A percentile compares a stretch with the other conserved stretches of the same genome.
Evolutionary conservation across 2,797 vertebrate genomes (phyloP).

Genomic region (Coracias cyanogaster): DNA sequence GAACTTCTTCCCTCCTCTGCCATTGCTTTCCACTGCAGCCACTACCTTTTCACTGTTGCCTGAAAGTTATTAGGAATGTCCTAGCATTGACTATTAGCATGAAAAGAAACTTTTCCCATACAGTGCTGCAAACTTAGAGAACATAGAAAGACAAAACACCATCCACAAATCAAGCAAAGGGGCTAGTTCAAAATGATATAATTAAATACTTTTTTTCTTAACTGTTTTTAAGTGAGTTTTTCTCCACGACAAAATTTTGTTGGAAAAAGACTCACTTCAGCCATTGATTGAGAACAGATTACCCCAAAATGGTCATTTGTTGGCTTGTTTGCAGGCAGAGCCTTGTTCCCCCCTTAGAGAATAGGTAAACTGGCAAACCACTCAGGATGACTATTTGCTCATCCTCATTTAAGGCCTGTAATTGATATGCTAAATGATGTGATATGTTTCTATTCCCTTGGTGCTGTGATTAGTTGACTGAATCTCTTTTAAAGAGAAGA

Average conservation of each 20-base stretch:
- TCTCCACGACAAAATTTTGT: neutral
- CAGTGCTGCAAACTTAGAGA: neutral
- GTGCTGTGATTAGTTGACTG: constrained; percentile 9
- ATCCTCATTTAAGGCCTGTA: constrained; percentile 37
- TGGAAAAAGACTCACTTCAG: neutral
- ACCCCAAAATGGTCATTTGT: neutral
- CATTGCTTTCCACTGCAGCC: neutral
- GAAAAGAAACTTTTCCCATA: neutral
- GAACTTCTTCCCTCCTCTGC: neutral
- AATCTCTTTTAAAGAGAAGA: constrained; percentile 18
- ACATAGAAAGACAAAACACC: neutral
- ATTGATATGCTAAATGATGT: neutral
- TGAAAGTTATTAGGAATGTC: neutral
- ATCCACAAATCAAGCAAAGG: neutral
- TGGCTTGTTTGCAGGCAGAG: neutral
- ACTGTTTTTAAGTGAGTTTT: neutral
- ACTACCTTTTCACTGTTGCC: neutral
- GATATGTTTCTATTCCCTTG: constrained; percentile 1
- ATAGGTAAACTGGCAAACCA: neutral
- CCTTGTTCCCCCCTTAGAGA: neutral
- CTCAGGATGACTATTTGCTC: neutral
- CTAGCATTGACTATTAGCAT: neutral
- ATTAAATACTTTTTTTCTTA: neutral
- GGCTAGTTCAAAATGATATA: neutral
- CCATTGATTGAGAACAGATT: neutral